These are phyloP conservation scores for Apamea monoglypha DNA, from an alignment of 2,888 invertebrate species.

Conservation along the genomic window DNA sequence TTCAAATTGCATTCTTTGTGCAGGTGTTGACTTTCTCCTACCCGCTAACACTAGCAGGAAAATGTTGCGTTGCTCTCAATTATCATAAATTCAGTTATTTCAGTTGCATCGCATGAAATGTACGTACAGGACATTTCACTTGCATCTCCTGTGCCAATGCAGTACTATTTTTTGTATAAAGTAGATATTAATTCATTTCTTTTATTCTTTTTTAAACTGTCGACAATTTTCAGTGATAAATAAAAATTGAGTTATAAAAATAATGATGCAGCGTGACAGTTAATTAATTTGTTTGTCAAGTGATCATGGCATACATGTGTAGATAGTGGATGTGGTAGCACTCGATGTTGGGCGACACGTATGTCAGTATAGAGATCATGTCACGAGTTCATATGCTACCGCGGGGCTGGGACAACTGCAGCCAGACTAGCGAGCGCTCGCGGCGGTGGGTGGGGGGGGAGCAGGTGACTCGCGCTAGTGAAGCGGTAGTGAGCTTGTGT, in stretches of 20 bases:
- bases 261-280: conserved; percentile 75
- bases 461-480: conserved; percentile 59
- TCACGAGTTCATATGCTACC: conserved; percentile 58
- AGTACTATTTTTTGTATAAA: conserved; percentile 70
- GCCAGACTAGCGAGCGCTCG: conserved; percentile 66
- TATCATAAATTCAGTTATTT: conserved; percentile 79
- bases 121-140: conserved; percentile 81
- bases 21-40: conserved; percentile 89
- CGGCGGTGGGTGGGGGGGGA: conserved; percentile 36
- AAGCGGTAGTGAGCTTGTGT: conserved; percentile 88
- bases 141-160: conserved; percentile 80
- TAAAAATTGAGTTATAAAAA: conserved; percentile 61
- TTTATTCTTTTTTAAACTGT: conserved; percentile 65
- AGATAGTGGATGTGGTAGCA: conserved; percentile 88
- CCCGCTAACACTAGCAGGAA: conserved; percentile 90
- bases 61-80: conserved; percentile 89
- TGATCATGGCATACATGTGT: conserved; percentile 82
- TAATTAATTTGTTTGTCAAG: conserved; percentile 85
- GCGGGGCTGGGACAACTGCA: conserved; percentile 70
- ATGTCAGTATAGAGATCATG: conserved; percentile 61
- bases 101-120: conserved; percentile 84
- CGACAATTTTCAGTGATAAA: conserved; percentile 64
- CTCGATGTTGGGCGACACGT: conserved; percentile 69
- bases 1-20: conserved; percentile 89
- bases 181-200: conserved; percentile 64